phyloP scores from a whole-genome alignment of 2,113 vertebrate species.

The Pluvianellus socialis region DNA sequence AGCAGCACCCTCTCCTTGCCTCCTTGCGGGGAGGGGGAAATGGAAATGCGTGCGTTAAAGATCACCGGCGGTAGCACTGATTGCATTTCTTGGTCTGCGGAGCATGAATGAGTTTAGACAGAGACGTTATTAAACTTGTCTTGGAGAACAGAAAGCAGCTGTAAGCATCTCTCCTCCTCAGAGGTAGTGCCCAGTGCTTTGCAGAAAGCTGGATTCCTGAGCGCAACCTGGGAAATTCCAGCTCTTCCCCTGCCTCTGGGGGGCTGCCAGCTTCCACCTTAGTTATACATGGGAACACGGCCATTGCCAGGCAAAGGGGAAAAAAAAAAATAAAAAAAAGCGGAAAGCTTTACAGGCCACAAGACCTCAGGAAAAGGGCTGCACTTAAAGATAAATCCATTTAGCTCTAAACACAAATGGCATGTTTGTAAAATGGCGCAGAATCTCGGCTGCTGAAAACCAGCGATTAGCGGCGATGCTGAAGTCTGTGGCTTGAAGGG shows the following conservation, averaged over 20 bases:
- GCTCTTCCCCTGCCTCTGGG: neutral
- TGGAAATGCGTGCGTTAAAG: neutral
- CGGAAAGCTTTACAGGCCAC: neutral
- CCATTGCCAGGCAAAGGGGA: neutral
- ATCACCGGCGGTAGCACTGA: neutral
- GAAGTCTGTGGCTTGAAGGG: neutral
- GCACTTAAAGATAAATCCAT: neutral
- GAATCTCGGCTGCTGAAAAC: neutral
- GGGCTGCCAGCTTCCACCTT: neutral
- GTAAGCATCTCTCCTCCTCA: neutral
- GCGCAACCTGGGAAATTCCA: conserved; percentile 31
- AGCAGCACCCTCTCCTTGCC: neutral
- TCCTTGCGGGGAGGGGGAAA: neutral
- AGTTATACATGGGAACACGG: neutral
- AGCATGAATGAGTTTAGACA: neutral
- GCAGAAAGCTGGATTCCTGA: conserved; percentile 9
- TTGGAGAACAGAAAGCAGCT: conserved; percentile 22
- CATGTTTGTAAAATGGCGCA: neutral
- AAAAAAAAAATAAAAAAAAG: neutral
- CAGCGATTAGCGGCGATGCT: neutral
- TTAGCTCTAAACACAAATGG: neutral
- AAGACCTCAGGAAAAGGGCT: neutral
- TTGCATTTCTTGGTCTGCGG: neutral
- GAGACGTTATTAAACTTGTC: neutral
- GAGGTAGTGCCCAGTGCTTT: neutral